Conservation (phyloP, 2,113 vertebrate species). For the Nibea coibor region DNA sequence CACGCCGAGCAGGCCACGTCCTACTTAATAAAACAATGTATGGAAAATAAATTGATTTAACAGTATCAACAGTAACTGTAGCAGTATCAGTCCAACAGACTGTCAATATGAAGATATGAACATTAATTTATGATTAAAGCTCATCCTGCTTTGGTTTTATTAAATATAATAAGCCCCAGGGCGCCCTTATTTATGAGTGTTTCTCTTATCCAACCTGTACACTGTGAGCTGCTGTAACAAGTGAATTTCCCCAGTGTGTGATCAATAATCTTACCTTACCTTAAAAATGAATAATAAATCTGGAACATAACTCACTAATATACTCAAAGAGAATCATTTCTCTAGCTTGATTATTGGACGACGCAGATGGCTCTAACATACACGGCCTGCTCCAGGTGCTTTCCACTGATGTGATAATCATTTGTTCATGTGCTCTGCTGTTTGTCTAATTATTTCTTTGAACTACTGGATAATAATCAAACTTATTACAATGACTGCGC, state of each 20-base stretch:
- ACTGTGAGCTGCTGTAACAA: no score
- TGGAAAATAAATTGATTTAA: background rate
- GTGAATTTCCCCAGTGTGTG: no score
- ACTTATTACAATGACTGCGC: background rate
- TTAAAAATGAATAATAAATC: background rate
- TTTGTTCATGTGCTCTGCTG: background rate
- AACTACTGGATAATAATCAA: background rate
- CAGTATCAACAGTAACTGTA: no score
- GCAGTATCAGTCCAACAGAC: background rate
- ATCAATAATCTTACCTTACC: no score
- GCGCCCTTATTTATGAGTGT: no score
- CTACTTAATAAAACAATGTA: background rate
- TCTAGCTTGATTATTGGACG: no score
- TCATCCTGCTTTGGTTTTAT: background rate
- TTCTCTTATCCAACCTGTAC: no score
- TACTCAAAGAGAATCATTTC: background rate
- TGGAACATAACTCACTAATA: background rate
- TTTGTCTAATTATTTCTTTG: background rate
- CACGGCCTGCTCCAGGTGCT: background rate
- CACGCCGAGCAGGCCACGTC: no score
- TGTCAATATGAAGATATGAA: background rate
- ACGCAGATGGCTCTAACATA: background rate
- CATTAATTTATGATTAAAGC: background rate
- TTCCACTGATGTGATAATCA: background rate
- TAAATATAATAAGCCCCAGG: no score